These are phyloP conservation scores for Hydrocynus forskahlii DNA, from an alignment of 2,797 vertebrate genomes.

Conservation along the genomic window DNA sequence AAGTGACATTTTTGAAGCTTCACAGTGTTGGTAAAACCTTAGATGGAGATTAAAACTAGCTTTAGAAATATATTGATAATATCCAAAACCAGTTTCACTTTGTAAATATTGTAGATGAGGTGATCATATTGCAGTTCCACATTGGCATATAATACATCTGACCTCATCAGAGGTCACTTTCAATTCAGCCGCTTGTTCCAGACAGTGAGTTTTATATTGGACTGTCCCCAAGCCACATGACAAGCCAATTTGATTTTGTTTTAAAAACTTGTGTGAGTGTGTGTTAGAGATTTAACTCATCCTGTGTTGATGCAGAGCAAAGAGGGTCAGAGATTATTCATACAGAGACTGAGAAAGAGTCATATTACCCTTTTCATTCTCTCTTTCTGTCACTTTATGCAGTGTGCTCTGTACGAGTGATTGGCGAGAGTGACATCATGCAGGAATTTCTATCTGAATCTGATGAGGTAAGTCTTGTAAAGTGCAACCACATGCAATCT, in stretches of 20 bases:
- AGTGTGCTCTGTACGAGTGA: conserved; percentile 95
- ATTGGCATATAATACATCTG: neutral
- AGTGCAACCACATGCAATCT: neutral
- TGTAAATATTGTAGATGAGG: neutral
- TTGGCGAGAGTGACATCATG: conserved; percentile 97
- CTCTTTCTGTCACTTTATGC: neutral
- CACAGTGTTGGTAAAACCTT: no score
- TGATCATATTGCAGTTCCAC: neutral
- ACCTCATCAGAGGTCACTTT: conserved; percentile 1
- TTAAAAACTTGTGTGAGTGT: no score
- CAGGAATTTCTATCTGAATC: conserved; percentile 97
- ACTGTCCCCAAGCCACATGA: neutral
- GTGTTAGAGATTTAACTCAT: no score
- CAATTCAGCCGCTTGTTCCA: neutral
- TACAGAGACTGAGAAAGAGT: no score
- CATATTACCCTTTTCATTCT: neutral
- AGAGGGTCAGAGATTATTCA: no score
- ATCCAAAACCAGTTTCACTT: neutral
- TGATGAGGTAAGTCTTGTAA: conserved; percentile 84
- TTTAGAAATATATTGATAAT: neutral
- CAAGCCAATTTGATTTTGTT: no score
- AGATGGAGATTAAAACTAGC: neutral
- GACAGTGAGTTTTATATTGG: neutral
- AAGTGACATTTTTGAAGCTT: no score
- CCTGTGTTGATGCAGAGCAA: no score